Conservation (phyloP, 1,140 invertebrate species). For the Drosophila grimshawi region DNA sequence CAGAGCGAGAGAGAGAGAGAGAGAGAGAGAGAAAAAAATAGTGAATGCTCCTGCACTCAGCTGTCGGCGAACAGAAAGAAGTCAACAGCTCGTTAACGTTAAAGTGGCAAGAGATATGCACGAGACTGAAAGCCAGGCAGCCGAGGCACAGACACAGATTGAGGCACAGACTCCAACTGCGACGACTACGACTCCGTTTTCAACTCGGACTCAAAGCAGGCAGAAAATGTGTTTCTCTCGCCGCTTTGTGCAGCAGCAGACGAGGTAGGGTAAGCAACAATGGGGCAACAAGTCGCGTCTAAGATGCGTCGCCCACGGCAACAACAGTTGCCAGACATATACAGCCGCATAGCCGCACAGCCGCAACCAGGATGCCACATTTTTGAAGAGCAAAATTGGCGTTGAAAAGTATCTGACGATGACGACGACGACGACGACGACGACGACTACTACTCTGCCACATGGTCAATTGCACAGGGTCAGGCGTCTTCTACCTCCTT, state of each 20-base stretch:
- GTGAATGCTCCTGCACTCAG: slow-evolving; percentile 56
- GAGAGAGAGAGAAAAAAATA: not conserved
- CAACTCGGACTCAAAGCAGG: slow-evolving; percentile 9
- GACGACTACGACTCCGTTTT: slow-evolving; percentile 9
- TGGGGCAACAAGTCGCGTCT: slow-evolving; percentile 83
- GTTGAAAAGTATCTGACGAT: slow-evolving; percentile 79
- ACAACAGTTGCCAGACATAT: slow-evolving; percentile 30
- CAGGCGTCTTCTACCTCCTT: slow-evolving; percentile 42
- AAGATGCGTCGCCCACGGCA: slow-evolving; percentile 76
- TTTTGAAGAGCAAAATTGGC: slow-evolving; percentile 77
- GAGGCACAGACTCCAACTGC: not conserved
- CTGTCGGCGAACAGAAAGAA: slow-evolving; percentile 75
- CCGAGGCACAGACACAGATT: not conserved
- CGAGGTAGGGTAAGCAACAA: slow-evolving; percentile 65
- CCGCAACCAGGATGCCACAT: slow-evolving; percentile 38
- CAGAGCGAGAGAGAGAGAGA: slow-evolving; percentile 32
- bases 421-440: slow-evolving; percentile 55
- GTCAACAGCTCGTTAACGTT: slow-evolving; percentile 84
- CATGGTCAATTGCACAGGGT: slow-evolving; percentile 77
- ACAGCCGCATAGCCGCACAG: slow-evolving; percentile 9
- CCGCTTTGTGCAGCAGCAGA: slow-evolving; percentile 32
- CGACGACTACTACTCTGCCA: slow-evolving; percentile 30
- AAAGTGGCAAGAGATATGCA: slow-evolving; percentile 81
- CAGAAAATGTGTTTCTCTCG: slow-evolving; percentile 11
- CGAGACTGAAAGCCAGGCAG: slow-evolving; percentile 33